Conservation (phyloP, 2,797 vertebrate genomes). For the Knipowitschia caucasica region DNA sequence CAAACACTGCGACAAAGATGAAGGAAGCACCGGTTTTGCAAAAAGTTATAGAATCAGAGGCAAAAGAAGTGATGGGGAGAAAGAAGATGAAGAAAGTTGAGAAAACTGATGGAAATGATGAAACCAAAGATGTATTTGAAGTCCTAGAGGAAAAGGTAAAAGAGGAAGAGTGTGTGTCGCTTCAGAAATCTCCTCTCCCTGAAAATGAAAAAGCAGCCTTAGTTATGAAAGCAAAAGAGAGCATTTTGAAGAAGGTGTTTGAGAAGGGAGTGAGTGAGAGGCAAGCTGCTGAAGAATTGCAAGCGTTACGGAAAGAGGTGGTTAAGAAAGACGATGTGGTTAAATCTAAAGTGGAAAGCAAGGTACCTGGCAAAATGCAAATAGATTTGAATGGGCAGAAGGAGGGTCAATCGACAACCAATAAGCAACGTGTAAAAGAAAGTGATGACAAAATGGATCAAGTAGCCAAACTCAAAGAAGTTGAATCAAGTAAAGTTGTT, state of each 20-base stretch:
- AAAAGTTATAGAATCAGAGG: constrained; percentile 6
- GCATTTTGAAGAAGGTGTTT: constrained; percentile 77
- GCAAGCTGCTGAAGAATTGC: constrained; percentile 73
- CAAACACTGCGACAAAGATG: constrained; percentile 8
- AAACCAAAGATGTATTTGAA: constrained; percentile 20
- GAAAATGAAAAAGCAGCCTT: constrained; percentile 67
- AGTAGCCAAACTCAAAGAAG: not conserved
- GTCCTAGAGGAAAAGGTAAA: constrained; percentile 23
- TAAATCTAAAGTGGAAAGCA: constrained; percentile 2
- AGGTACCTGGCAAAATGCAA: not conserved
- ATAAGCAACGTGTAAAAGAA: constrained; percentile 17
- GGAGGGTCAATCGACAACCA: not conserved
- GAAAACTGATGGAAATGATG: constrained; percentile 21
- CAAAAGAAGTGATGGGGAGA: constrained; percentile 6
- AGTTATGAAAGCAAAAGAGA: constrained; percentile 76
- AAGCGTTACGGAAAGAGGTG: constrained; percentile 60
- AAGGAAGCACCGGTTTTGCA: constrained; percentile 6
- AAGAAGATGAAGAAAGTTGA: constrained; percentile 42
- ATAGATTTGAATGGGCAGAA: constrained; percentile 12
- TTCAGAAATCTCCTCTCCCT: constrained; percentile 49
- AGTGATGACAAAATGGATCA: not conserved
- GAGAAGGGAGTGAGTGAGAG: constrained; percentile 72
- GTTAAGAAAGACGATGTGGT: constrained; percentile 44
- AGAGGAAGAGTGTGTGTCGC: constrained; percentile 21
- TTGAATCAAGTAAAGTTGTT: constrained; percentile 15